Evolutionary conservation across 2,888 invertebrate species (phyloP), one percentile per base, ranked within the genome.

Genomic region (Phanerotoma sp.): DNA sequence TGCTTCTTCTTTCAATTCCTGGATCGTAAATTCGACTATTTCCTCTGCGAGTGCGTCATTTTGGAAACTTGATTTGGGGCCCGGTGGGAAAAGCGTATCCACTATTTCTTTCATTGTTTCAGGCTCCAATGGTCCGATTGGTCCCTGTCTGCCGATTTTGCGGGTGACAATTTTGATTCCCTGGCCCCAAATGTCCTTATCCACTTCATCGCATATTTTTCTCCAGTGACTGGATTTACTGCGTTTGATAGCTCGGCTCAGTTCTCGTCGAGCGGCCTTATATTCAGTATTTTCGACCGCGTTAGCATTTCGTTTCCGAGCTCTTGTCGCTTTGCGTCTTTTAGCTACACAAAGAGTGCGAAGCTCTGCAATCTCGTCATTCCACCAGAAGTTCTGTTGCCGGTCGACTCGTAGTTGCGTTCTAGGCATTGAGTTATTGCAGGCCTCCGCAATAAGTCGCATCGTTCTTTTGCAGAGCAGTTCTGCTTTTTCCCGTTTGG

Each of bases 361-460:
- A 9, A 62, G 57, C 4, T 57, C 60, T 9, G 61, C 58, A 18
- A 64, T 65, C 20, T 62, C 59, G 11, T 51, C 48, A 28, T 54
- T 62, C 66, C 65, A 65, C 65, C 64, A 64, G 49, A 63, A 61
- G 3, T 55, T 60, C 16, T 58, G 52, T 18, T 44, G 49, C 42
- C 46, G 54, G 25, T 40, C 13, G 5, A 37, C 42, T 46, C 15
- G 16, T 10, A 30, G 6, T 11, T n/a, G 33, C 4, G 6, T 15
- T 41, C 38, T 41, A 13, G 44, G 42, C 44, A 54, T 56, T 15
- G 25, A 20, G 35, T 22, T 25, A 22, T 50, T 33, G 41, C 18
- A 22, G 15, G 47, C 21, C 21, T 9, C 32, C 16, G 1, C 38
- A 16, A 50, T 38, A 10, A 28, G 4, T 32, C 38, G 45, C 5